Conservation (phyloP, 2,888 invertebrate genomes). For the Catocala sponsa region DNA sequence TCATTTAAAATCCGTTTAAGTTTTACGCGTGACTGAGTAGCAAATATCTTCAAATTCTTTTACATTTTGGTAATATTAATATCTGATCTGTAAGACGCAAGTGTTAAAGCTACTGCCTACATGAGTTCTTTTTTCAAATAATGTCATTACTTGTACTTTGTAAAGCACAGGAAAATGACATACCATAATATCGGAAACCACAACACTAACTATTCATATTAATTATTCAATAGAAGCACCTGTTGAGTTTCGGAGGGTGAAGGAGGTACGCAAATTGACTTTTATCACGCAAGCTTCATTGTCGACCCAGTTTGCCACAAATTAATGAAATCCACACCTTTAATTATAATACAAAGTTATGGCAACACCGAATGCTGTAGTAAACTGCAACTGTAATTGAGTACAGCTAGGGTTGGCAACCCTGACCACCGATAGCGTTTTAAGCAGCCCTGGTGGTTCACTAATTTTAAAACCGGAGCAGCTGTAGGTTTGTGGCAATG, state of each 20-base stretch:
- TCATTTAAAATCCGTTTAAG: no score
- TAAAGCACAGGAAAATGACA: constrained; percentile 10
- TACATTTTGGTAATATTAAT: no score
- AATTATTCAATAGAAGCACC: constrained; percentile 77
- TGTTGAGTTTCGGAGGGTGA: constrained; percentile 69
- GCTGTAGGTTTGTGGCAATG: no score
- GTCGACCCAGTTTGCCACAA: constrained; percentile 56
- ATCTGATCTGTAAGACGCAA: no score
- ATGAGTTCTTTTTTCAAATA: no score
- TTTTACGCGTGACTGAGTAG: no score
- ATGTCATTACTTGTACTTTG: no score
- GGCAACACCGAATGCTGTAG: constrained; percentile 13
- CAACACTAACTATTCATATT: constrained; percentile 57
- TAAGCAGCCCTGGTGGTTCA: no score
- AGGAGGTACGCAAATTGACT: constrained; percentile 58
- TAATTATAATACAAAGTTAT: constrained; percentile 23
- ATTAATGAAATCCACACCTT: constrained; percentile 32
- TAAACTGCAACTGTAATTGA: constrained; percentile 10
- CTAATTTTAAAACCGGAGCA: no score
- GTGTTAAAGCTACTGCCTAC: no score
- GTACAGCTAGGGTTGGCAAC: constrained; percentile 8
- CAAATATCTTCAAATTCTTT: no score
- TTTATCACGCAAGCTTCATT: constrained; percentile 66
- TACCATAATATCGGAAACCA: constrained; percentile 29
- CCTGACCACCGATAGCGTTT: no score